Base-by-base conservation (phyloP, 2,797 vertebrate genomes). In the Malurus leucopterus region DNA sequence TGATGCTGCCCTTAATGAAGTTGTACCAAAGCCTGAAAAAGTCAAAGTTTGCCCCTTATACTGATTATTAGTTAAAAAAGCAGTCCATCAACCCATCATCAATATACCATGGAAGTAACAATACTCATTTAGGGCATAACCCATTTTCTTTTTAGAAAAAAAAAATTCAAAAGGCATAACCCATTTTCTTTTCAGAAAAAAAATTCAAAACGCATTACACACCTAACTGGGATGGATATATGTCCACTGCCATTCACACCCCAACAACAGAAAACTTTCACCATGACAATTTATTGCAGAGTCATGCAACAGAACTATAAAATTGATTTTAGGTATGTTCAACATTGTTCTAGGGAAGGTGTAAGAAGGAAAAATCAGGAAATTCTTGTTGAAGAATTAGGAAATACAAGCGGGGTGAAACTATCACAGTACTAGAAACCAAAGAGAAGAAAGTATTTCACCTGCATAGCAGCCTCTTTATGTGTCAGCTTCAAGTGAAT, bases 11-110 rank as follows among this genome's bases (percentile, higher is more conserved):
- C 50, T 34, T 63, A 27, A 55, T 43, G 4, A 91, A 80, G 43
- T n/a, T 44, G 6, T 53, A 51, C 14, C 57, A 84, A 72, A 75
- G 20, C 24, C 32, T n/a, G 5, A 68, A 76, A 69, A 40, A 16
- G 15, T 55, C 11, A 1, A 22, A 29, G 11, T 17, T 50, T 34
- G 36, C 9, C 40, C 30, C 15, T 41, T 34, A 40, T 9, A n/a
- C 0, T 27, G 15, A 29, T 2, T 58, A 41, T 8, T n/a, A 62
- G 3, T 44, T 51, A 62, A 55, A 41, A 84, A 75, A 5, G 11
- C 0, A 2, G 29, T 38, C 51, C 4, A 1, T 22, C 11, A 27
- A 32, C 8, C 26, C 5, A 58, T 15, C 32, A 83, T 13, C 3
- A 7, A 50, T 49, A 70, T 13, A 30, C 5, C 19, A 57, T 9